Base-by-base conservation (phyloP, 2,888 invertebrate genomes). In the Parnassius orleans region DNA sequence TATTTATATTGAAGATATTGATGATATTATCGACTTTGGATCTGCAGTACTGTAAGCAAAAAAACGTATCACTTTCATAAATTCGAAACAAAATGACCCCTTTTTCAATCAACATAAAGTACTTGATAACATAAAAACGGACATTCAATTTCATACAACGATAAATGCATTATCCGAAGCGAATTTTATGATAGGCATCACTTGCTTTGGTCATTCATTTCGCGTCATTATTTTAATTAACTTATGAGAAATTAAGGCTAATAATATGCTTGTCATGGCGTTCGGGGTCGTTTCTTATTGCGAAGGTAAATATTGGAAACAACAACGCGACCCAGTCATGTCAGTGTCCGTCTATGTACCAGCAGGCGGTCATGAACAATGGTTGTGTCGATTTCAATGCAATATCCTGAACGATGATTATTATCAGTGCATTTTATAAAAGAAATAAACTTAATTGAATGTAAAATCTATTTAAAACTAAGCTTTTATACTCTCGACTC, bases 211-310 rank as follows among this genome's bases (percentile, higher is more conserved):
- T 68, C 66, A 66, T 66, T 68, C 66, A 68, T 69, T 71, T 68
- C 47, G 58, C 63, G 51, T 67, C 69, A 65, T 71, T 68, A 71
- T 52, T 71, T 71, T 71, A 71, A 71, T 69, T 69, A 67, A 65
- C 68, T 68, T 65, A 57, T 64, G 58, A 52, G 46, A 51, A 48
- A 56, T 61, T 56, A 56, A 61, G 55, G 51, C 42, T 61, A 61
- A 61, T 61, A 56, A 61, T 46, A 55, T 54, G 44, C 54, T 55
- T 33, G 54, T 55, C 24, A 50, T 54, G 15, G 14, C 24, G 33
- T 44, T 59, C 53, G 48, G 53, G 64, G 63, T 63, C 64, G 51
- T 42, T 43, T 12, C 42, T 61, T 50, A 44, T 19, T 47, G 11
- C 15, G 48, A 48, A 14, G 54, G 48, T 51, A 55, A 55, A 11